Base-by-base conservation (phyloP, 2,888 invertebrate species). In the Ceramica pisi region DNA sequence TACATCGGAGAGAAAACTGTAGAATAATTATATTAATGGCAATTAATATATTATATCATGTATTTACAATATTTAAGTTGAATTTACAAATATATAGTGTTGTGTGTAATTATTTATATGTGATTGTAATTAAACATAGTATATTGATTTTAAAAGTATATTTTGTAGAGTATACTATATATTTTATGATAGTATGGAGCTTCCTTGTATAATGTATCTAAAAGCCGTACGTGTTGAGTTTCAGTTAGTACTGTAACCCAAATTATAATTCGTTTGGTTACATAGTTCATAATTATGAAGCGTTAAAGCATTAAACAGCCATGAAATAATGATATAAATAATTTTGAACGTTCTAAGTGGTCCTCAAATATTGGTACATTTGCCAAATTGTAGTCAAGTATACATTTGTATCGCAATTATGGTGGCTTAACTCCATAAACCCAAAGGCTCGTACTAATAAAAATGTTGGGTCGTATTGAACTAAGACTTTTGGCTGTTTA, bases 21-120 rank as follows among this genome's bases (percentile, higher is more conserved):
- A 66, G 21, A 53, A 50, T 46, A 5, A 46, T 46, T 35, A 56
- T 55, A 68, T 60, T 75, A 81, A 69, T 67, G 53, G 59, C 65
- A 69, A 71, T 67, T 59, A 67, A 59, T 69, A 50, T 78, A 41
- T 55, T 61, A 57, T n/a, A 61, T 41, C 16, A 41, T 41, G 5
- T 74, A 78, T 81, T 66, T 55, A 65, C 57, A 62, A 65, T 73
- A 64, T 71, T 35, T 70, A 75, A 75, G 60, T 82, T 79, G 56
- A 72, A 19, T 61, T 53, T 80, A 75, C 68, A 60, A 72, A 68
- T 74, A 71, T 68, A 64, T 85, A 60, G n/a, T 60, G 62, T 72
- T 81, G 77, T 85, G 76, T 85, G 67, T 85, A 72, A 62, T 66
- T 67, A 72, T 80, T 80, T 76, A 76, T 65, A 72, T 72, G 62